Evolutionary conservation across 2,888 invertebrate species (phyloP), one percentile per base, ranked within the genome.

Genomic region (Agrochola lota): DNA sequence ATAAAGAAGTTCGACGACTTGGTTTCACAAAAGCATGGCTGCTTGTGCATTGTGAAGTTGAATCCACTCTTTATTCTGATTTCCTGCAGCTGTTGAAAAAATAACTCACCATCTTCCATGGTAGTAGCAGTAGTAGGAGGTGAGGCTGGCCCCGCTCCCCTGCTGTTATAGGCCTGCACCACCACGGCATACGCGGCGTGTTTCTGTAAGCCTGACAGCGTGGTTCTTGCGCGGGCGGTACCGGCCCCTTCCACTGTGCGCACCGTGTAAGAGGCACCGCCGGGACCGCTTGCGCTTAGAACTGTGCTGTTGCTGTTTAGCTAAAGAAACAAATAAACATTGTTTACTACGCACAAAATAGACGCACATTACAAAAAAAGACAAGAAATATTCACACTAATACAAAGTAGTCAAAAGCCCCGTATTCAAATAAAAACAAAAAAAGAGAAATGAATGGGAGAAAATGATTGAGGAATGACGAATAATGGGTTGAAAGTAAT

Each of bases 131-230:
- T 97, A 68, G 98, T 97, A 59, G 98, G 98, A 78, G 98, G 98
- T 62, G 98, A 98, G 20, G 98, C 98, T 2, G 99, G 99, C 0
- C 99, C 99, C 67, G 98, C 98, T 43, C 99, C 99, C 90, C 98
- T 97, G 90, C 98, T 98, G 88, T 99, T 99, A 92, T 98, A 99
- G 43, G 98, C 98, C 94, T 98, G 98, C 4, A 98, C 98, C 66
- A 98, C 98, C 49, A 98, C 98, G 87, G 98, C 98, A 91, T 99
- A 99, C 11, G 97, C 97, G 2, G 98, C 98, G 93, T 98, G 98
- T 94, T 98, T 98, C 91, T 98, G 97, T 57, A 99, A 96, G 57
- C 98, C 98, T 71, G 97, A 97, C 49, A 98, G 94, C 15, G 97
- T 96, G 0, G 97, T 97, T 12, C 96, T 90, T 3, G 98, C 97